Evolutionary conservation across 2,113 vertebrate species (phyloP), one percentile per base, ranked within the genome.

Genomic region (Phoenicopterus ruber): DNA sequence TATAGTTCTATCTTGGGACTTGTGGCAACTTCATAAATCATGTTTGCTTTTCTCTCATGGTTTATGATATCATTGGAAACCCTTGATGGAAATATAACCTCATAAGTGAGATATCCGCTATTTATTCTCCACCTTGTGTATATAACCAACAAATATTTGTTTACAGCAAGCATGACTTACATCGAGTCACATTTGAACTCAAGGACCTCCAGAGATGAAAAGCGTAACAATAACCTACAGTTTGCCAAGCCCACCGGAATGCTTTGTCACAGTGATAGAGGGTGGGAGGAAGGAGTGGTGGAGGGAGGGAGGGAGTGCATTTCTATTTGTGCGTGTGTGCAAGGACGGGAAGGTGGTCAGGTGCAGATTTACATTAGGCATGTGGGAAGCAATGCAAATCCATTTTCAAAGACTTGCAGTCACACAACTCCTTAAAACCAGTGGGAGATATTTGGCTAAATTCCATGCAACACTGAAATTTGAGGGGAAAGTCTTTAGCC

Each of bases 111-210:
- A 91, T 74, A 95, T 17, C 31, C 8, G 5, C 50, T 88, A 44
- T 92, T 94, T 93, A 94, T 86, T 88, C 44, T 79, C 59, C 54
- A 62, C 67, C 77, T 81, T 93, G 72, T 80, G 71, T 83, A 87
- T 36, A 52, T 66, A 82, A 87, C 90, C 74, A 97, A 82, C 63
- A 95, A 96, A 61, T 73, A 67, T 86, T 95, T 92, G 95, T 96
- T 94, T 82, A 57, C 31, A 93, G 90, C 65, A 91, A 87, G 52
- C 63, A 71, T 93, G 95, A 96, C 90, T 97, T 97, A 85, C 44
- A 63, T 69, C 73, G 93, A 95, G 62, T 94, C 78, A 92, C 73
- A 94, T 85, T 93, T 96, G 97, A 97, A 97, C 85, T 95, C 87
- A 91, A 97, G 89, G 70, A 82, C 70, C 74, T 97, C 94, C 86